Percentiles rank a stretch among this genome's conserved stretches.
Conservation (phyloP, 2,113 vertebrate genomes). For the Gasterosteus nipponicus region DNA sequence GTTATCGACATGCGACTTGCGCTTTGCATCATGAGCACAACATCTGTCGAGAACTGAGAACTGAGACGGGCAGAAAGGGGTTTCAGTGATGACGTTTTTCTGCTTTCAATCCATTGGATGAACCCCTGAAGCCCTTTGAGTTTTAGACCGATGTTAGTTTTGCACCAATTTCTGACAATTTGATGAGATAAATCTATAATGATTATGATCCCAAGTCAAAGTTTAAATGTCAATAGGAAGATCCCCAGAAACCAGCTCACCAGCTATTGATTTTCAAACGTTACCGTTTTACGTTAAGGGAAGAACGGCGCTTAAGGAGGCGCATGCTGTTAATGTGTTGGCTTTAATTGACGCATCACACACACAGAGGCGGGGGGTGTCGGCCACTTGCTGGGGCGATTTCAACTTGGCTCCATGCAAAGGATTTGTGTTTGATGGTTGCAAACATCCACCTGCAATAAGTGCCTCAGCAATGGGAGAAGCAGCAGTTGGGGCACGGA, state of each 20-base stretch:
- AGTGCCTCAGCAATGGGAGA: not conserved
- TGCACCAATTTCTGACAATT: not conserved
- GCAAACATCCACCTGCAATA: not conserved
- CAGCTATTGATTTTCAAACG: not conserved
- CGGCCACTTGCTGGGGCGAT: not conserved
- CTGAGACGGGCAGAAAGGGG: not conserved
- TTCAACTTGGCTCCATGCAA: not conserved
- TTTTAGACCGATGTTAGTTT: not conserved
- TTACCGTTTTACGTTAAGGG: slow-evolving; percentile 12
- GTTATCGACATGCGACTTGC: not conserved
- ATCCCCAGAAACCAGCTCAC: slow-evolving; percentile 13
- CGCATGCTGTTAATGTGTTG: not conserved
- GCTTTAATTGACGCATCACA: not conserved
- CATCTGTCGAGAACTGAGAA: not conserved
- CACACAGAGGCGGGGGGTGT: not conserved
- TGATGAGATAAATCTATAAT: slow-evolving; percentile 2
- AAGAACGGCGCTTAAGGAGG: not conserved
- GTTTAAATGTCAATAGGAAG: not conserved
- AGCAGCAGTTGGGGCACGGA: slow-evolving; percentile 12
- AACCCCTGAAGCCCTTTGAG: not conserved
- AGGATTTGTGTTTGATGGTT: not conserved
- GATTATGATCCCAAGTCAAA: not conserved
- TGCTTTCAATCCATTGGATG: too few species aligned
- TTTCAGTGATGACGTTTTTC: not conserved
- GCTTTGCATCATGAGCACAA: not conserved